Evolutionary conservation across 2,113 vertebrate genomes (phyloP).

Genomic region (Gadus macrocephalus): DNA sequence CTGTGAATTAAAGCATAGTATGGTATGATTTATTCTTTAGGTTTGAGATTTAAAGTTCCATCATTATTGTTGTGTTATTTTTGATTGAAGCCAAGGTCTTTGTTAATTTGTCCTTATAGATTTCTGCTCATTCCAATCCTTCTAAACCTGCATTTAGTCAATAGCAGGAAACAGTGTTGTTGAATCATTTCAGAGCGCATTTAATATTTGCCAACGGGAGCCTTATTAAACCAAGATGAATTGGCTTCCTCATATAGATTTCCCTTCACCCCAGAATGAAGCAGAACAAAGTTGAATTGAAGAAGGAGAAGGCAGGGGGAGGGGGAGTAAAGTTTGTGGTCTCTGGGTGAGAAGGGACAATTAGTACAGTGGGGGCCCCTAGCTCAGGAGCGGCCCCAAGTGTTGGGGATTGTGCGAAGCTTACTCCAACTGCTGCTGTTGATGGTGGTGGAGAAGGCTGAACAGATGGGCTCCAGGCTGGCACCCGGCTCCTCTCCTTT

Average conservation of each 20-base stretch:
- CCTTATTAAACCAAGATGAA: conserved; percentile 55
- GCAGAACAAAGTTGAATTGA: conserved; percentile 34
- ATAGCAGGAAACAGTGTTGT: conserved; percentile 43
- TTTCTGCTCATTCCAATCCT: conserved; percentile 61
- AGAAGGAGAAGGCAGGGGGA: conserved; percentile 23
- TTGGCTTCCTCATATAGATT: conserved; percentile 55
- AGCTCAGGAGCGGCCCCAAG: conserved; percentile 68
- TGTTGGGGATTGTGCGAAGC: conserved; percentile 41
- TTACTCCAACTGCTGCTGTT: too few species aligned
- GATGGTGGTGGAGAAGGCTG: conserved; percentile 59
- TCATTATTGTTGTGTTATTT: conserved; percentile 33
- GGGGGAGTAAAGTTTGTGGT: conserved; percentile 44
- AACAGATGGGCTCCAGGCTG: conserved; percentile 93
- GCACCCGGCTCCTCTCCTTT: conserved; percentile 92
- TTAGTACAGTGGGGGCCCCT: conserved; percentile 36
- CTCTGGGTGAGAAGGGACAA: conserved; percentile 24
- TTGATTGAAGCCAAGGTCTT: conserved; percentile 45
- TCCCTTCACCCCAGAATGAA: conserved; percentile 55
- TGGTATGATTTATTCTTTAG: neutral
- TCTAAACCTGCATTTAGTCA: conserved; percentile 56
- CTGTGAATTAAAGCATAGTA: too few species aligned
- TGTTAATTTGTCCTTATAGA: conserved; percentile 66
- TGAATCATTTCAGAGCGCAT: conserved; percentile 34
- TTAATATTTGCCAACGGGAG: conserved; percentile 58
- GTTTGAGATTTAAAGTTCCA: conserved; percentile 39